Base-by-base conservation (phyloP, 2,797 vertebrate genomes). In the Sebastes flavidus region DNA sequence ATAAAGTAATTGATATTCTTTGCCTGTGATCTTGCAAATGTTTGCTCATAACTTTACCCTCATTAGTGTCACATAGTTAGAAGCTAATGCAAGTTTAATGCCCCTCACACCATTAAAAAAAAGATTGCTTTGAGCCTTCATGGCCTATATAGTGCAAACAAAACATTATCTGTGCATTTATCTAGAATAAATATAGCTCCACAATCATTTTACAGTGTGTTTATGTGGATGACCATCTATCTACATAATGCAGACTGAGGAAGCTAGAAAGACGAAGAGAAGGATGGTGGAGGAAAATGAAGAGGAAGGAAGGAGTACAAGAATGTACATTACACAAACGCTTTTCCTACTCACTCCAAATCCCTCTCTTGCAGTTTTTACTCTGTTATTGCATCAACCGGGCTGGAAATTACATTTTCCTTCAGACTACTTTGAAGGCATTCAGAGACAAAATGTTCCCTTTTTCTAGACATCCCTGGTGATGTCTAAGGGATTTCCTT, bases 301-400 rank as follows among this genome's bases (percentile, higher is more conserved):
- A 58, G 20, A 30, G 52, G 16, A 36, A 38, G 20, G 18, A 72
- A 24, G 10, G 4, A 55, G 34, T 24, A 25, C 14, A 55, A 75
- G 20, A 73, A 59, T 38, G 38, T 32, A 29, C 16, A 36, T 71
- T 55, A 75, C 27, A 63, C 27, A 72, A n/a, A 14, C 2, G 13
- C 6, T 2, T 4, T 66, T 75, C 81, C 66, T 62, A 56, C 46
- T 24, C 38, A 56, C 67, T 86, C 49, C n/a, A 58, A 88, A 83
- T 34, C 84, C 60, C 42, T 2, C 65, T 90, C 46, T 91, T 92
- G 78, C 87, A 87, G 79, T 68, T 89, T 80, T 83, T 49, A 85
- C 56, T 69, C 75, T 78, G 70, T 62, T 76, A 70, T 86, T 91
- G 81, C 88, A 87, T 91, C 88, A 91, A 77, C 74, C 34, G 8